Percentiles rank a stretch among this genome's conserved stretches.
Evolutionary conservation across 2,113 vertebrate genomes (phyloP).

Genomic region (Charadrius vociferus): DNA sequence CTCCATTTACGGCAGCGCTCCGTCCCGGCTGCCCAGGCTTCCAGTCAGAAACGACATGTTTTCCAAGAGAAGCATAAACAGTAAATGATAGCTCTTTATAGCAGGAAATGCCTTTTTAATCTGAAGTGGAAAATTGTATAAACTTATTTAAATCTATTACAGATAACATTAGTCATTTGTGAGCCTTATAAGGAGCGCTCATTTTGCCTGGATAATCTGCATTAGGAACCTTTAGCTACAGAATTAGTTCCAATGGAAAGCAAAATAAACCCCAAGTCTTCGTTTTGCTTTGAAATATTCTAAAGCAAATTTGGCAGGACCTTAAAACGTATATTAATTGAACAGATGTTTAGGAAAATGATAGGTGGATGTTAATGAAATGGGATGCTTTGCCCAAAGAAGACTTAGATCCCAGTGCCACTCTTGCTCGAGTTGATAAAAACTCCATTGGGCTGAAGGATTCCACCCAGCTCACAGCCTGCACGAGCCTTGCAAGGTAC

Average conservation of each 20-base stretch:
- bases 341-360: background rate
- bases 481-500: background rate
- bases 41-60: background rate
- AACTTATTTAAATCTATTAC: background rate
- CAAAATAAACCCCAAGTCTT: background rate
- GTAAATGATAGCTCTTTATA: background rate
- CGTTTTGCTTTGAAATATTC: background rate
- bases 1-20: background rate
- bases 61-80: constrained; percentile 25
- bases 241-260: background rate
- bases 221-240: background rate
- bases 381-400: background rate
- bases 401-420: background rate
- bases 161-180: background rate
- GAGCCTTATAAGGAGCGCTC: background rate
- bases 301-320: background rate
- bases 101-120: constrained; percentile 55
- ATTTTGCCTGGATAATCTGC: background rate
- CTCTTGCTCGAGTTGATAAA: background rate
- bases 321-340: background rate
- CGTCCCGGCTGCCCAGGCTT: background rate
- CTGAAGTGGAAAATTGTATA: constrained; percentile 16
- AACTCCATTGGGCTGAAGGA: background rate
- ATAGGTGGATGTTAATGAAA: background rate
- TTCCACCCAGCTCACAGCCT: background rate